A percentile compares a stretch with the other conserved stretches of the same genome.
phyloP scores from a whole-genome alignment of 2,797 vertebrate species.

The Acanthurus lineatus region DNA sequence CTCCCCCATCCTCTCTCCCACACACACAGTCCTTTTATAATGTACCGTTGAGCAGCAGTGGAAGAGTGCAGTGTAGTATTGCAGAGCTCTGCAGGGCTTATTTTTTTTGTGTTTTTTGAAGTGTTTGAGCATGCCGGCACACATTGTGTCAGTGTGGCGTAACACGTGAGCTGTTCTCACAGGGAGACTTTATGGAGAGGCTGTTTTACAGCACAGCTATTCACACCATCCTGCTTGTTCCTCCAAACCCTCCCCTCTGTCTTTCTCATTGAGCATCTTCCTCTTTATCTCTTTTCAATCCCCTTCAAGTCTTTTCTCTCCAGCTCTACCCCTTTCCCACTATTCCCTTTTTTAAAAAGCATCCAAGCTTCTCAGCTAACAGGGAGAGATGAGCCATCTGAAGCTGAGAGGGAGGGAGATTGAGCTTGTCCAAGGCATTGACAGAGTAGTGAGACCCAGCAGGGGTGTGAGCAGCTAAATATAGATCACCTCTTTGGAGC shows the following conservation, averaged over 20 bases:
- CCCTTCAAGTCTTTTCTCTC: constrained; percentile 46
- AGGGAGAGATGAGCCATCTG: constrained; percentile 68
- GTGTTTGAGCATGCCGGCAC: constrained; percentile 54
- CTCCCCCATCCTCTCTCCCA: constrained; percentile 66
- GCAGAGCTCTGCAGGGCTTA: constrained; percentile 66
- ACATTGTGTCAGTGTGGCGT: constrained; percentile 67
- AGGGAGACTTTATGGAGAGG: constrained; percentile 69
- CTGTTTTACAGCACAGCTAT: constrained; percentile 79
- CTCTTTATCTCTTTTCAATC: constrained; percentile 60
- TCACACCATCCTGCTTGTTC: constrained; percentile 70
- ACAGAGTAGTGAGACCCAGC: constrained; percentile 83
- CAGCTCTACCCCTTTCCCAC: constrained; percentile 31
- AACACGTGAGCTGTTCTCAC: constrained; percentile 71
- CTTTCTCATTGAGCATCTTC: constrained; percentile 66
- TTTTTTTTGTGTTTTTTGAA: constrained; percentile 56
- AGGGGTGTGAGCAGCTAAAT: constrained; percentile 85
- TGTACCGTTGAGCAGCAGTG: constrained; percentile 70
- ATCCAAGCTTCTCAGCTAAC: constrained; percentile 45
- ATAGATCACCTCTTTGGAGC: constrained; percentile 84
- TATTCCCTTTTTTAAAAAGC: constrained; percentile 31
- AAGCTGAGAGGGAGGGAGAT: constrained; percentile 58
- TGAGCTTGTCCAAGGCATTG: constrained; percentile 76
- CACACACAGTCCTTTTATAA: constrained; percentile 67
- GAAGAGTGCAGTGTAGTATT: constrained; percentile 74
- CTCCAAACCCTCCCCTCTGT: constrained; percentile 56